phyloP scores from a whole-genome alignment of 1,140 invertebrate species.

The Anoplophora glabripennis region DNA sequence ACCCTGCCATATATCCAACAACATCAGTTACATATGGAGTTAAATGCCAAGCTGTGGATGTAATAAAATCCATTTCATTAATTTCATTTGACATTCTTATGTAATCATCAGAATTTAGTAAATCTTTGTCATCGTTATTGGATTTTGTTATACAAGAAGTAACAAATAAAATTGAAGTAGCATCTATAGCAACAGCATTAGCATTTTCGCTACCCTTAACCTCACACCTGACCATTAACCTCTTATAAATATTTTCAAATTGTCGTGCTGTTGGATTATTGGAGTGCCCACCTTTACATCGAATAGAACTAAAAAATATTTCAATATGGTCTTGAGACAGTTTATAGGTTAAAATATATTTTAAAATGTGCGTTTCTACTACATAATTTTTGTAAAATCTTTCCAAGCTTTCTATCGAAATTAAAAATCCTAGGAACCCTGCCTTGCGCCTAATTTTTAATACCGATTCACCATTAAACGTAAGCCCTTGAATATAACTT shows the following conservation, averaged over 20 bases:
- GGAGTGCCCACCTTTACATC: constrained; percentile 36
- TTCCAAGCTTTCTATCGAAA: constrained; percentile 28
- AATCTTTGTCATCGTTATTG: not conserved
- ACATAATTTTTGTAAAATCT: constrained; percentile 32
- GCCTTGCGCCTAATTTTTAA: constrained; percentile 21
- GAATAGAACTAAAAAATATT: constrained; percentile 40
- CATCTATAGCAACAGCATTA: constrained; percentile 21
- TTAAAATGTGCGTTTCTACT: constrained; percentile 10
- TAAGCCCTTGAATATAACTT: constrained; percentile 22
- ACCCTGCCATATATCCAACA: constrained; percentile 6
- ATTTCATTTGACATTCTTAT: not conserved
- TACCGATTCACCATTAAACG: constrained; percentile 3
- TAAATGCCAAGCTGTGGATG: not conserved
- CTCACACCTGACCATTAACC: constrained; percentile 6
- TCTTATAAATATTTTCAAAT: constrained; percentile 32
- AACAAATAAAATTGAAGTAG: constrained; percentile 6
- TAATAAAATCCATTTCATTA: not conserved
- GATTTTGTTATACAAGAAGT: not conserved
- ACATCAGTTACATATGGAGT: constrained; percentile 2
- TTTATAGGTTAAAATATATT: constrained; percentile 43
- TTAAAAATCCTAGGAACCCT: constrained; percentile 41
- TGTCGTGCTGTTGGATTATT: constrained; percentile 43
- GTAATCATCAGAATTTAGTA: constrained; percentile 3
- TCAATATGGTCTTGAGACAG: constrained; percentile 47
- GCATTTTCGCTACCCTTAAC: constrained; percentile 8